Percentiles rank a stretch among this genome's conserved stretches.
phyloP scores from a whole-genome alignment of 2,888 invertebrate genomes.

The Caenorhabditis afra region DNA sequence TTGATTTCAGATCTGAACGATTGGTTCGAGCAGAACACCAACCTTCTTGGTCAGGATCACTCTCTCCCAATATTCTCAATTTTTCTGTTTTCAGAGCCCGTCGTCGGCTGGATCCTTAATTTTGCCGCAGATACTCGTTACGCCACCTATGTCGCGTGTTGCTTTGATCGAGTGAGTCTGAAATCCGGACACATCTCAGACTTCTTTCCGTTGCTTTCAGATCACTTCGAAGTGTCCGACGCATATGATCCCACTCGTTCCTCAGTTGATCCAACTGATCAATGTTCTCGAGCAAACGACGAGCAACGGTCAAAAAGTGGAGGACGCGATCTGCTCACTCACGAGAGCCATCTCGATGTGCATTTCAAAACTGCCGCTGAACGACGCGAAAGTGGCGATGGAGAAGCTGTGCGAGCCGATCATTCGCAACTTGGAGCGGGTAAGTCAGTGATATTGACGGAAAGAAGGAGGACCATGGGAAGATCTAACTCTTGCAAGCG shows the following conservation, averaged over 20 bases:
- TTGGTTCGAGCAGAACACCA: slow-evolving; percentile 93
- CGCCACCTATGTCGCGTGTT: slow-evolving; percentile 54
- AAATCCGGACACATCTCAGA: too few species aligned
- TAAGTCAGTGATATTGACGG: slow-evolving; percentile 19
- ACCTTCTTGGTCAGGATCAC: slow-evolving; percentile 87
- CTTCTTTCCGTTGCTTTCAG: too few species aligned
- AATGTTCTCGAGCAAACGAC: slow-evolving; percentile 49
- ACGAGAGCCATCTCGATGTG: slow-evolving; percentile 64
- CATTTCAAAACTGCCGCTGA: slow-evolving; percentile 58
- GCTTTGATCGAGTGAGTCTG: slow-evolving; percentile 66
- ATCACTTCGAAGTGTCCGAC: slow-evolving; percentile 51
- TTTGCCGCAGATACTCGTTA: slow-evolving; percentile 56
- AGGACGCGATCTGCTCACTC: slow-evolving; percentile 57
- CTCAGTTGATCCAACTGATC: slow-evolving; percentile 41
- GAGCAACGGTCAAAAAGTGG: slow-evolving; percentile 55
- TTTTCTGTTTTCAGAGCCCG: slow-evolving; percentile 58
- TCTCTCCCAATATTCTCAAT: neutral
- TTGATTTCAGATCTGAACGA: slow-evolving; percentile 86
- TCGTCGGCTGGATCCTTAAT: slow-evolving; percentile 67
- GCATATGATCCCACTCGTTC: slow-evolving; percentile 36
- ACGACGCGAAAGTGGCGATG: slow-evolving; percentile 59
- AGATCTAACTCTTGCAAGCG: too few species aligned
- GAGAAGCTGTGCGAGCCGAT: slow-evolving; percentile 68
- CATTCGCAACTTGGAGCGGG: slow-evolving; percentile 61
- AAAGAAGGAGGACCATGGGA: neutral